These are phyloP conservation scores for Syngnathus scovelli DNA, from an alignment of 2,113 vertebrate species.

Conservation along the genomic window DNA sequence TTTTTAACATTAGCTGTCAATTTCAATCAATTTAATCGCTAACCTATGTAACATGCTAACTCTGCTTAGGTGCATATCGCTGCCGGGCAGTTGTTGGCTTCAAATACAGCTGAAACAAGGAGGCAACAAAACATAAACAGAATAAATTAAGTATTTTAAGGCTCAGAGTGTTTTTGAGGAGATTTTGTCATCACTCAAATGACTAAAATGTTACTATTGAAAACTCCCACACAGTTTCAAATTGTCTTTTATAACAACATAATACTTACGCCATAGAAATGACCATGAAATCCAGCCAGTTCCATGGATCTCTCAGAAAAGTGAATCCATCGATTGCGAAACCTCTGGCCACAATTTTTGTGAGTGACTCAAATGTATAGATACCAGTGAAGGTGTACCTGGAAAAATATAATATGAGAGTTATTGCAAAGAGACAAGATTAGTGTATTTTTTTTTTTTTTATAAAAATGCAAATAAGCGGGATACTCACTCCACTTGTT, in stretches of 20 bases:
- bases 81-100: not conserved
- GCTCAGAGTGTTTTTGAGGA: not conserved
- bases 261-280: conserved; percentile 98
- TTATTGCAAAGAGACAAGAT: not conserved
- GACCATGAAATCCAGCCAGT: conserved; percentile 98
- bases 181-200: not conserved
- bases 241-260: not conserved
- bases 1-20: no score
- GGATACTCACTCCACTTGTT: conserved; percentile 95
- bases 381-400: conserved; percentile 99
- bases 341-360: conserved; percentile 95
- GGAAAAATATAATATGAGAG: conserved; percentile 7
- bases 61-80: not conserved
- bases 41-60: no score
- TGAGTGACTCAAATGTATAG: conserved; percentile 96
- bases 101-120: not conserved
- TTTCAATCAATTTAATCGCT: no score
- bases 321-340: conserved; percentile 96
- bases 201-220: not conserved
- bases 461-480: not conserved
- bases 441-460: no score
- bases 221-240: not conserved
- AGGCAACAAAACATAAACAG: not conserved
- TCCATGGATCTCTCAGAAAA: conserved; percentile 94
- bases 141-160: not conserved